Evolutionary conservation across 2,797 vertebrate species (phyloP).

Genomic region (Enteromius radiatus): DNA sequence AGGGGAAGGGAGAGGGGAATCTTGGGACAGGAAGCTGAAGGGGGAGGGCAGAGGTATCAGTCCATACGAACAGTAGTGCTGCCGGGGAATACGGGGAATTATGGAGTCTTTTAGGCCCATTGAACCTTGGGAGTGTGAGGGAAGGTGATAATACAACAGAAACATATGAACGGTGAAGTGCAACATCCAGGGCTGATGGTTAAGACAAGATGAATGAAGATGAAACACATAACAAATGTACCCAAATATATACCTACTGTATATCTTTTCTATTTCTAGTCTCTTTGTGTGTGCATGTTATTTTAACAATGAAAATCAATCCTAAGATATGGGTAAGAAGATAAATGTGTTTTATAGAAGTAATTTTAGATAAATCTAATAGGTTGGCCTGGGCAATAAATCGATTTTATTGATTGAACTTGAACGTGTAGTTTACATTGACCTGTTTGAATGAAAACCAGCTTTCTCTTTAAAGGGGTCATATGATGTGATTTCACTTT

Average conservation of each 20-base stretch:
- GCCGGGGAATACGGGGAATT: slow-evolving; percentile 78
- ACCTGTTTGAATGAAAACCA: no score
- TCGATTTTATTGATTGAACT: no score
- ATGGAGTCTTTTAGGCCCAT: slow-evolving; percentile 87
- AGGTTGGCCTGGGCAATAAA: no score
- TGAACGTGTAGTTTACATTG: no score
- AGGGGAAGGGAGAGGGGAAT: slow-evolving; percentile 75
- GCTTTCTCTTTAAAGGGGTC: no score
- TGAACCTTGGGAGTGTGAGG: slow-evolving; percentile 80
- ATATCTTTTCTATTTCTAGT: neutral
- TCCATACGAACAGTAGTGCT: slow-evolving; percentile 81
- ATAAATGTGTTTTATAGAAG: neutral
- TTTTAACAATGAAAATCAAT: neutral
- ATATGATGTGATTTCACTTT: no score
- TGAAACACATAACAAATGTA: neutral
- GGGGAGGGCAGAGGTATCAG: slow-evolving; percentile 78
- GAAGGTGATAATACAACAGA: slow-evolving; percentile 60
- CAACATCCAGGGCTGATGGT: neutral
- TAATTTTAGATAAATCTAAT: neutral
- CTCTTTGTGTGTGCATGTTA: neutral
- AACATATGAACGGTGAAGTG: slow-evolving; percentile 51
- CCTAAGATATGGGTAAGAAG: neutral
- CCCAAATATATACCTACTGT: neutral
- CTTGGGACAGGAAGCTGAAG: slow-evolving; percentile 79
- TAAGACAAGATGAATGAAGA: slow-evolving; percentile 4